phyloP scores from a whole-genome alignment of 2,888 invertebrate species.

The Mythimna albipuncta region DNA sequence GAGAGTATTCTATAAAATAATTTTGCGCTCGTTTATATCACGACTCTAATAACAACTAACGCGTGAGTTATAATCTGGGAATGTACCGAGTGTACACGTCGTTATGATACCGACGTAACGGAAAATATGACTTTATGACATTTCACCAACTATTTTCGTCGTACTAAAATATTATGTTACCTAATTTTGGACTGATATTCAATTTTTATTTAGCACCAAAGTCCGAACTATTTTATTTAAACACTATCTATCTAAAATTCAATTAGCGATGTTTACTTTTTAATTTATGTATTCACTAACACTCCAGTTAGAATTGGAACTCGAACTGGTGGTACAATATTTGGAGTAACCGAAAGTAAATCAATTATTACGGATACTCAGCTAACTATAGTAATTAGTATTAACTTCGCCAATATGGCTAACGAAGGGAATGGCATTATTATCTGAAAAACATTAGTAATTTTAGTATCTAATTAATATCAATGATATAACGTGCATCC shows the following conservation, averaged over 20 bases:
- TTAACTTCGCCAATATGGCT: conserved; percentile 23
- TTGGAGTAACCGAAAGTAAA: conserved; percentile 26
- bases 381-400: conserved; percentile 41
- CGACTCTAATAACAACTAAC: conserved; percentile 11
- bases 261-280: conserved; percentile 64
- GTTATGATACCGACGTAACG: conserved; percentile 27
- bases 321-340: conserved; percentile 13
- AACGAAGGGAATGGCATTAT: conserved; percentile 8
- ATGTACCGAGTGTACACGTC: conserved; percentile 14
- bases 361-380: conserved; percentile 32
- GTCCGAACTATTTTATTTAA: conserved; percentile 82
- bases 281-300: conserved; percentile 37
- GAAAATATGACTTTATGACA: conserved; percentile 39
- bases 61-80: conserved; percentile 6
- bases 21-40: conserved; percentile 12
- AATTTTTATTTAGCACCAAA: conserved; percentile 86
- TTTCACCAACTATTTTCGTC: conserved; percentile 51
- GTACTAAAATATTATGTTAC: conserved; percentile 63
- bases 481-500: conserved; percentile 9
- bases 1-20: conserved; percentile 25
- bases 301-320: conserved; percentile 23
- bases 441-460: conserved; percentile 18
- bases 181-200: conserved; percentile 81
- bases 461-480: conserved; percentile 7
- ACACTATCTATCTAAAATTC: conserved; percentile 78